Base-by-base conservation (phyloP, 2,888 invertebrate species). In the Molanna angustata region DNA sequence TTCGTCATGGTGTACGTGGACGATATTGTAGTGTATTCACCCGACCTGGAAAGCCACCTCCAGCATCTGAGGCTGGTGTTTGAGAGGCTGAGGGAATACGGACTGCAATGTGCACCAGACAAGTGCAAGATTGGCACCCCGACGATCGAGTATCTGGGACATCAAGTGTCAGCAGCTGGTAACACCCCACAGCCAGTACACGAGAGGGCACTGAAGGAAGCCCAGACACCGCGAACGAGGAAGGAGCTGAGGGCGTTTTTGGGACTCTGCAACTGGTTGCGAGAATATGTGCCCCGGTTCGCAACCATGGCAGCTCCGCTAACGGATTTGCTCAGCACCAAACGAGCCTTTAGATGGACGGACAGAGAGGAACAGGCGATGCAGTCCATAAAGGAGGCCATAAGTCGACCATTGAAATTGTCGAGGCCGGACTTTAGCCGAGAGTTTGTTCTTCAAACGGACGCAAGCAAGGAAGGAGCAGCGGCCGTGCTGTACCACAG, bases 1-100 rank as follows among this genome's bases (percentile, higher is more conserved):
- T 41, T 40, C 19, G 27, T 31, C 16, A 13, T 49, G 2, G 41
- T 49, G 9, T 49, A 41, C n/a, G 18, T 14, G 2, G 49, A 41
- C 32, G 41, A 41, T 6, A 41, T 49, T 1, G 13, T 49, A 1
- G 13, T 46, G 1, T 49, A 49, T 19, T 41, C 41, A 2, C 2
- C 13, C 1, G 16, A 6, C 2, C 32, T 27, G 41, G 3, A 32
- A 7, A 17, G 2, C 1, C 49, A 49, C 13, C 7, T 32, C 2
- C 7, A 6, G 2, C 41, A 49, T n/a, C 13, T 41, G 7, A 27
- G 49, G 2, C 2, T 41, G 2, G 45, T 45, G 1, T 16, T 45
- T 13, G 45, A 45, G n/a, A 2, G 45, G 2, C 32, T 45, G 4
- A 18, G n/a, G 17, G 17, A 20, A 4, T 42, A 18, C 42, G 13